Conservation (phyloP, 2,797 vertebrate genomes). For the Philypnodon macrostomus region DNA sequence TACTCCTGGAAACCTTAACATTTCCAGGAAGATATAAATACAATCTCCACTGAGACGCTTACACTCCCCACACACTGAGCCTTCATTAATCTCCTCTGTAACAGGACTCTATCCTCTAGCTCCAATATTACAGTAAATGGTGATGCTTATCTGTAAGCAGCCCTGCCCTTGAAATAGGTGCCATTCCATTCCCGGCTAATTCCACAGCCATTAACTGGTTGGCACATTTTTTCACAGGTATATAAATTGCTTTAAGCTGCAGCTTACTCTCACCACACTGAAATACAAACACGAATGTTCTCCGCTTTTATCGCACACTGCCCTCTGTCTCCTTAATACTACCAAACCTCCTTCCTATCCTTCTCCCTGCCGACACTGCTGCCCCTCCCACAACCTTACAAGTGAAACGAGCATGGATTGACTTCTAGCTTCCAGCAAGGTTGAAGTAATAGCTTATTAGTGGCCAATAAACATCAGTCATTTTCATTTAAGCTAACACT, state of each 20-base stretch:
- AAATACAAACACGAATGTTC: constrained; percentile 71
- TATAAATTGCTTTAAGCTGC: constrained; percentile 73
- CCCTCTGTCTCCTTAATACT: constrained; percentile 63
- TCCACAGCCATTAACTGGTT: constrained; percentile 71
- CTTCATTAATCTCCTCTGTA: constrained; percentile 76
- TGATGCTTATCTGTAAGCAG: constrained; percentile 74
- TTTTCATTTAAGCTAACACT: constrained; percentile 69
- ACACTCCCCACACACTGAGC: constrained; percentile 27
- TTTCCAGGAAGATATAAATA: constrained; percentile 75
- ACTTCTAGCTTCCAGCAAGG: constrained; percentile 66
- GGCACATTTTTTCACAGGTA: constrained; percentile 69
- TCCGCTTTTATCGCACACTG: constrained; percentile 58
- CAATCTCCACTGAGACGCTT: constrained; percentile 59
- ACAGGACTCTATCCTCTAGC: constrained; percentile 73
- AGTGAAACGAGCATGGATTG: constrained; percentile 60
- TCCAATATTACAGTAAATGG: constrained; percentile 78
- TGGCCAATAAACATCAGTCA: constrained; percentile 72
- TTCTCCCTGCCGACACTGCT: constrained; percentile 24
- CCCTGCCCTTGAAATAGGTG: constrained; percentile 74
- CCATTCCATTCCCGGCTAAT: constrained; percentile 71
- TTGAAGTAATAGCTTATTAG: constrained; percentile 75
- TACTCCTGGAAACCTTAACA: constrained; percentile 65
- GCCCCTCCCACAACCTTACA: constrained; percentile 44
- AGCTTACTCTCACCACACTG: constrained; percentile 66
- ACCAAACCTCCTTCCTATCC: constrained; percentile 41